Conservation (phyloP, 2,888 invertebrate species). For the Dynastes hyllus region DNA sequence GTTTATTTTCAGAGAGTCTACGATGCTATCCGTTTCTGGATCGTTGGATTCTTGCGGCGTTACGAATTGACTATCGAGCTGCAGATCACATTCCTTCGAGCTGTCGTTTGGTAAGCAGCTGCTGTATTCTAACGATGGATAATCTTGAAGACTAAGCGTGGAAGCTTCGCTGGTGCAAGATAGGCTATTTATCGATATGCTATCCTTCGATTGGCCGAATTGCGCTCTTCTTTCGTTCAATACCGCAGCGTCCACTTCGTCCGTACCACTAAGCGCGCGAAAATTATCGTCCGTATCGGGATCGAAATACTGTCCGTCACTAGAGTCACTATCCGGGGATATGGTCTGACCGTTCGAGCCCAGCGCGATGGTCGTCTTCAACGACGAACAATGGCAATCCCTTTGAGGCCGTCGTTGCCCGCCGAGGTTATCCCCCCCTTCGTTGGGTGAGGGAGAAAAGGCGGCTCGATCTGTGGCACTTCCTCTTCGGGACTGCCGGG, state of each 20-base stretch:
- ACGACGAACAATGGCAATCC: constrained; percentile 71
- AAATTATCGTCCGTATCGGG: constrained; percentile 58
- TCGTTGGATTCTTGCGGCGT: constrained; percentile 37
- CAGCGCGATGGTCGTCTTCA: constrained; percentile 68
- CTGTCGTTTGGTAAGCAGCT: constrained; percentile 51
- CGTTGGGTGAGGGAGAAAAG: too few species aligned
- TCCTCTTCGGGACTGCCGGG: constrained; percentile 81
- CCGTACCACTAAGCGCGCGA: not conserved
- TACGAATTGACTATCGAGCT: constrained; percentile 16
- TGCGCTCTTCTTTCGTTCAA: constrained; percentile 2
- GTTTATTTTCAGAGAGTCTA: constrained; percentile 14
- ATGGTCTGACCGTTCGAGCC: constrained; percentile 50
- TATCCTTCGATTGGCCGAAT: constrained; percentile 11
- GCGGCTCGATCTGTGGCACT: constrained; percentile 60
- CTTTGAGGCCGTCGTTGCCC: constrained; percentile 54
- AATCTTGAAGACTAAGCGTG: constrained; percentile 61
- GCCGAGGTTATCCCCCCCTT: constrained; percentile 62
- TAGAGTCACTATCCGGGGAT: constrained; percentile 71
- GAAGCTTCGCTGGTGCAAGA: constrained; percentile 60
- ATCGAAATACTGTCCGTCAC: constrained; percentile 73
- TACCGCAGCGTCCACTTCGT: constrained; percentile 21
- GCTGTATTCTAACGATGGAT: constrained; percentile 54
- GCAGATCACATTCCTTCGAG: not conserved
- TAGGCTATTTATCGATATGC: constrained; percentile 52
- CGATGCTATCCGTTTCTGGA: constrained; percentile 15